Conservation (phyloP, 2,797 vertebrate genomes). For the Florisuga fusca region DNA sequence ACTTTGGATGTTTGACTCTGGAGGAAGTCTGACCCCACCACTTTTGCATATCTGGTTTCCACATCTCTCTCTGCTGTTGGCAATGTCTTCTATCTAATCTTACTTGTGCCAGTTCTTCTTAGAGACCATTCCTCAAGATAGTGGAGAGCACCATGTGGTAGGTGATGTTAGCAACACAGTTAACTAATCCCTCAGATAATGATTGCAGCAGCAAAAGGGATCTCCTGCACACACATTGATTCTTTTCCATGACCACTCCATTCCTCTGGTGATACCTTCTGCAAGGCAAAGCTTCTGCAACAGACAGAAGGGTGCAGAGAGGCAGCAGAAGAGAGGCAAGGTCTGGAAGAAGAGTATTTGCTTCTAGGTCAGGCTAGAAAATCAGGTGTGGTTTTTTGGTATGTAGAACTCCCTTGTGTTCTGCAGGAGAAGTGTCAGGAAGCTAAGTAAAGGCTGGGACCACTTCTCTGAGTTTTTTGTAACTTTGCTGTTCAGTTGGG, state of each 20-base stretch:
- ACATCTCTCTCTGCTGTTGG: background rate
- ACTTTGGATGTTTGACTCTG: background rate
- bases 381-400: background rate
- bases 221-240: background rate
- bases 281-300: background rate
- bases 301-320: background rate
- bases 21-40: background rate
- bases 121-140: background rate
- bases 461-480: background rate
- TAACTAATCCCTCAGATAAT: background rate
- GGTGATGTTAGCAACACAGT: background rate
- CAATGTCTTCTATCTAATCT: background rate
- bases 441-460: background rate
- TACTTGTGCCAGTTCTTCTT: background rate
- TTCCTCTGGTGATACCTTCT: background rate
- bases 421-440: background rate
- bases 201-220: background rate
- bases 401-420: background rate
- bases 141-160: background rate
- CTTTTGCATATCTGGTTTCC: background rate
- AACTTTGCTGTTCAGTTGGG: accelerated
- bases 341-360: background rate
- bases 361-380: background rate
- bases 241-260: background rate
- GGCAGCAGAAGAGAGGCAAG: background rate